These are phyloP conservation scores for Numida meleagris DNA, from an alignment of 2,113 vertebrate species.

Conservation along the genomic window DNA sequence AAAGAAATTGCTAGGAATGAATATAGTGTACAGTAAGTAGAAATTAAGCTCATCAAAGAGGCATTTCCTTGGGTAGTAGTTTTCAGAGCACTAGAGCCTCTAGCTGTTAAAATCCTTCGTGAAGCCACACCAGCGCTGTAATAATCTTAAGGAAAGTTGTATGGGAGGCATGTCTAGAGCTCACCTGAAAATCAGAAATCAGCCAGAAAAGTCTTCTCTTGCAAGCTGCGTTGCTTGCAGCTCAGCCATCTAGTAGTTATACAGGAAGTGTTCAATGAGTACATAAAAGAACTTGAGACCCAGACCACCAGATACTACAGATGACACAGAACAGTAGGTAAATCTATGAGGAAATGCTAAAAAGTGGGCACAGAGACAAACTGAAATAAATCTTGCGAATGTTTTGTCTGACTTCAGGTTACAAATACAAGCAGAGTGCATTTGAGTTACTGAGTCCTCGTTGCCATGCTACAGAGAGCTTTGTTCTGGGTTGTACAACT, in stretches of 20 bases:
- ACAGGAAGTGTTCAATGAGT: background rate
- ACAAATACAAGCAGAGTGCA: background rate
- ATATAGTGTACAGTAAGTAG: background rate
- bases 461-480: background rate
- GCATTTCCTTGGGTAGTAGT: background rate
- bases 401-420: background rate
- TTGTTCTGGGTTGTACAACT: background rate
- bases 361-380: background rate
- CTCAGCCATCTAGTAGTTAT: accelerated
- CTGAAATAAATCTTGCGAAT: background rate
- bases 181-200: background rate
- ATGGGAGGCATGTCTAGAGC: background rate
- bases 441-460: background rate
- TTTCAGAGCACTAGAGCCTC: background rate
- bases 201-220: background rate
- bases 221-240: background rate
- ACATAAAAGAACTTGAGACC: background rate
- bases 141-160: background rate
- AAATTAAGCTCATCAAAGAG: background rate
- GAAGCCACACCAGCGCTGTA: background rate
- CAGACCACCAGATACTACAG: background rate
- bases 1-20: background rate
- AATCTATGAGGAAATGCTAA: background rate
- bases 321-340: background rate
- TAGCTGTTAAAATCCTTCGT: background rate